Evolutionary conservation across 2,113 vertebrate genomes (phyloP), one percentile per base, ranked within the genome.

Genomic region (Geothlypis trichas): DNA sequence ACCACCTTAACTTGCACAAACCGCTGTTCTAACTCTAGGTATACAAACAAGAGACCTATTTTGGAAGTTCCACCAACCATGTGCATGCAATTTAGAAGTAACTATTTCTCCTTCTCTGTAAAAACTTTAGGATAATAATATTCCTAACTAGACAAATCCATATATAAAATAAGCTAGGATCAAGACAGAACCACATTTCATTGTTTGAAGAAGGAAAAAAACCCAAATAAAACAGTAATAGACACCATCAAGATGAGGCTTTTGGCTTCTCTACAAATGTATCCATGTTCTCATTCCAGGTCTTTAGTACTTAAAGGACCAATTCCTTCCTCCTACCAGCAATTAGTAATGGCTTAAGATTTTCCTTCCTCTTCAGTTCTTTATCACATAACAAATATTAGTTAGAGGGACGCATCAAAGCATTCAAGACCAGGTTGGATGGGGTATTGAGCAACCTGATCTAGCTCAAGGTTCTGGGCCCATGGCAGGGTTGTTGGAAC

Each of bases 381-480:
- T 58, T 57, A 54, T 63, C 22, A n/a, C 4, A 35, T 69, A 78
- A 35, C 8, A 71, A 84, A 35, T 19, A 47, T 12, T 10, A 5
- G 9, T 62, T 37, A 90, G 33, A 90, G 3, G 11, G 23, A 75
- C 26, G 12, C 21, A 63, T 33, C 33, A 37, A 61, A 75, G 20
- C 18, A 51, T 44, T 73, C 15, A 81, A 73, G 22, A 26, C 37
- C 51, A 37, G 10, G 27, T 23, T 33, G 51, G 27, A 57, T 5
- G 2, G 17, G 22, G 15, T 37, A 66, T 66, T 51, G 37, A 58
- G 31, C 22, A 80, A 37, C 15, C 6, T 27, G 22, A 5, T 51
- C 31, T 37, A 57, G 12, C 0, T 0, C 30, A 66, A 44, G 12
- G 22, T 37, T 66, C 44, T 27, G 6, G 51, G 35, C 5, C 28